These are phyloP conservation scores for Chrysopilus asiliformis DNA, from an alignment of 2,888 invertebrate species.

Conservation along the genomic window DNA sequence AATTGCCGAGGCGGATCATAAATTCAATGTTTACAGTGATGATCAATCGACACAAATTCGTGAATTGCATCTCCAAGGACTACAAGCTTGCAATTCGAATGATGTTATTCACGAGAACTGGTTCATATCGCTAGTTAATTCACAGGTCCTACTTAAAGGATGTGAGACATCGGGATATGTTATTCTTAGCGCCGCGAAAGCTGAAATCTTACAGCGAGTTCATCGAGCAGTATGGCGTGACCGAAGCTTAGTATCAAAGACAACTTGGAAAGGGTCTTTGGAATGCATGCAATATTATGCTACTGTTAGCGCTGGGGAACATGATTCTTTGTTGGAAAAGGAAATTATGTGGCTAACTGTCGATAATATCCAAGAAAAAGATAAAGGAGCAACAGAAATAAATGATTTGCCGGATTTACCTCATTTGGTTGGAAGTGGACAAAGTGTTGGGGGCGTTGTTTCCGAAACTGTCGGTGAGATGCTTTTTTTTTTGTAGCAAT, in stretches of 20 bases:
- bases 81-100: conserved; percentile 77
- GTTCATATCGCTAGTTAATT: conserved; percentile 57
- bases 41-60: conserved; percentile 66
- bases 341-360: conserved; percentile 94
- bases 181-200: conserved; percentile 90
- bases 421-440: conserved; percentile 83
- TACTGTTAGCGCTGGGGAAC: conserved; percentile 75
- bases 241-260: conserved; percentile 77
- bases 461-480: conserved; percentile 66
- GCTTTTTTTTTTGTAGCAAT: too few species aligned
- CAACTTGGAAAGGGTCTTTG: conserved; percentile 88
- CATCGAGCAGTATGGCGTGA: conserved; percentile 84
- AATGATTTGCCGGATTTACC: conserved; percentile 73
- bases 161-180: conserved; percentile 96
- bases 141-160: conserved; percentile 73
- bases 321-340: conserved; percentile 56
- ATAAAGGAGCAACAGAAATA: conserved; percentile 63
- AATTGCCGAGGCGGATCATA: conserved; percentile 83
- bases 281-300: conserved; percentile 99
- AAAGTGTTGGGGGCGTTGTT: conserved; percentile 94
- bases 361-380: conserved; percentile 80
- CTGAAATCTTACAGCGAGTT: conserved; percentile 80
- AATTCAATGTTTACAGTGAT: conserved; percentile 92
- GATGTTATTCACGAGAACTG: conserved; percentile 90
- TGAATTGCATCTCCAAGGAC: conserved; percentile 67